phyloP scores from a whole-genome alignment of 2,888 invertebrate species.

The Ornithoptera alexandrae region DNA sequence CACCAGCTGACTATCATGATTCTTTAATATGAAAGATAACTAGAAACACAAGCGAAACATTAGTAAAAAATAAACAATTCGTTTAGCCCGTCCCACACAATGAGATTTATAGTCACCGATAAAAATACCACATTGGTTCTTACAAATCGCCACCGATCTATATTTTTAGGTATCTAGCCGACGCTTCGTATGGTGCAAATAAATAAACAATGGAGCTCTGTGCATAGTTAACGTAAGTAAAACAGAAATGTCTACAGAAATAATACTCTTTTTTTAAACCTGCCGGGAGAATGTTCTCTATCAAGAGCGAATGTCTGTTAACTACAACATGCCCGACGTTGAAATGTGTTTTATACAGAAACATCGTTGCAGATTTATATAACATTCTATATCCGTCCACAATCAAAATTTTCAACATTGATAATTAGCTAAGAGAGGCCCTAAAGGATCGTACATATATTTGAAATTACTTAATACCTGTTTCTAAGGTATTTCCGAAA shows the following conservation, averaged over 20 bases:
- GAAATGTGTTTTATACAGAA: background rate
- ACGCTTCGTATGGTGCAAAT: conserved; percentile 41
- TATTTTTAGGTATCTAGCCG: conserved; percentile 39
- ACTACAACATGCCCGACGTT: background rate
- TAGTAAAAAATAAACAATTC: conserved; percentile 55
- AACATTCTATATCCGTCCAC: background rate
- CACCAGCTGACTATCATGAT: background rate
- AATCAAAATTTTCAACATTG: too few species aligned
- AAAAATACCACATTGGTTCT: conserved; percentile 67
- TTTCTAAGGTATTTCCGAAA: too few species aligned
- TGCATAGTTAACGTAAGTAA: conserved; percentile 31
- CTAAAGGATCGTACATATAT: too few species aligned
- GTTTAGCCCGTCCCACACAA: conserved; percentile 61
- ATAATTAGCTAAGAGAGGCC: too few species aligned
- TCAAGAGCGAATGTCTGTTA: background rate
- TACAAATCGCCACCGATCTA: conserved; percentile 52
- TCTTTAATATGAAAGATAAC: conserved; percentile 15
- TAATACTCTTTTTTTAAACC: conserved; percentile 37
- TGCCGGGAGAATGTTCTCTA: conserved; percentile 17
- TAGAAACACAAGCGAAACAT: conserved; percentile 45
- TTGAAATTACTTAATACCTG: too few species aligned
- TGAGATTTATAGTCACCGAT: conserved; percentile 67
- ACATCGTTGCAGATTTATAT: background rate
- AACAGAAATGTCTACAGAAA: conserved; percentile 38
- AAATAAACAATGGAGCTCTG: conserved; percentile 41